phyloP scores from a whole-genome alignment of 2,113 vertebrate genomes.

The Oplegnathus fasciatus region DNA sequence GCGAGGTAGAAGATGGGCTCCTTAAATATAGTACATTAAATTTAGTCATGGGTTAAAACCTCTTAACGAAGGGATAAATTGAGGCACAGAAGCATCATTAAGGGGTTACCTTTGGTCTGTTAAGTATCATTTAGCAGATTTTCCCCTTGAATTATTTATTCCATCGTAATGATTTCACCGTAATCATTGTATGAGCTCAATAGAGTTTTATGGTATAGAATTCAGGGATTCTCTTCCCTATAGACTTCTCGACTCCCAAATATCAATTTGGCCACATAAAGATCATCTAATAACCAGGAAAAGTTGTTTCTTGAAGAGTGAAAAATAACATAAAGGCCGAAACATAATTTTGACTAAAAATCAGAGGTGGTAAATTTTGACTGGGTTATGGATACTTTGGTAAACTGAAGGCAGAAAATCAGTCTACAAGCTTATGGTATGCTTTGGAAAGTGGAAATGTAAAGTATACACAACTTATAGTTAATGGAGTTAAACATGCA shows the following conservation, averaged over 20 bases:
- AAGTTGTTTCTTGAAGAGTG: background rate
- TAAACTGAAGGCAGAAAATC: background rate
- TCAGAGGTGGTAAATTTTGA: background rate
- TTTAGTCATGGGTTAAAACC: slow-evolving; percentile 25
- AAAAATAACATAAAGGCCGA: background rate
- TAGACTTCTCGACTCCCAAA: background rate
- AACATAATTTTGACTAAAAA: background rate
- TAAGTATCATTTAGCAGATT: slow-evolving; percentile 3
- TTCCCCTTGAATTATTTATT: slow-evolving; percentile 1
- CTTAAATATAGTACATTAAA: slow-evolving; percentile 18
- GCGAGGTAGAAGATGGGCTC: background rate
- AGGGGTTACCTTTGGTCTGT: background rate
- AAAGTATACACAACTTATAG: background rate
- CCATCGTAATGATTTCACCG: background rate
- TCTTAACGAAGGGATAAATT: slow-evolving; percentile 14
- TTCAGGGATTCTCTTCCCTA: background rate
- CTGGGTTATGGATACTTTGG: background rate
- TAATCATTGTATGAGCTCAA: background rate
- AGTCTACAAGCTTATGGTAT: background rate
- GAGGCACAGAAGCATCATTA: slow-evolving; percentile 5
- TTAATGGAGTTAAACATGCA: background rate
- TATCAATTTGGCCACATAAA: background rate
- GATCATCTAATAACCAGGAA: background rate
- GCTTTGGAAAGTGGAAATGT: background rate
- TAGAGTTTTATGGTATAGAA: no score